Conservation (phyloP, 37 sponge, comb jelly and placozoan genomes). For the Spongia lamella region DNA sequence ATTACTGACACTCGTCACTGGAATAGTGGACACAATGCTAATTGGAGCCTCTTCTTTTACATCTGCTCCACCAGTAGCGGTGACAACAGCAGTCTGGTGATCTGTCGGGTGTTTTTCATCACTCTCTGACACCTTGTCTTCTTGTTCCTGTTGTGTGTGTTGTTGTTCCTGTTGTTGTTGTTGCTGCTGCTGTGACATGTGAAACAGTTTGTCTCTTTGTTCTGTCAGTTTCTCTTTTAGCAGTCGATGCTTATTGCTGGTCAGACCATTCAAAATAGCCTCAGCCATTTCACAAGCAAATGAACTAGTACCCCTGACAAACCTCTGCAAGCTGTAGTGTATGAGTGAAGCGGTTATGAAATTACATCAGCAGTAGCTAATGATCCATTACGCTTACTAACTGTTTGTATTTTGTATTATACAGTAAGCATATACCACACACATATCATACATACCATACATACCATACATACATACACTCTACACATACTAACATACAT, state of each 20-base stretch:
- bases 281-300: conserved; percentile 79
- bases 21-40: no score
- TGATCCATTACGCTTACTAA: no score
- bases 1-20: no score
- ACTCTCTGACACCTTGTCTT: not conserved
- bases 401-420: no score
- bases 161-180: not conserved
- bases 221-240: conserved; percentile 25
- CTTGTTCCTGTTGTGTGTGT: not conserved
- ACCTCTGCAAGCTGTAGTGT: conserved; percentile 64
- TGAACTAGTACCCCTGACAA: conserved; percentile 71
- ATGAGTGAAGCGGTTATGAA: not conserved
- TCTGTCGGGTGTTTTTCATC: not conserved
- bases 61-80: not conserved
- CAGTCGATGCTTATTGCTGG: conserved; percentile 62
- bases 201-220: not conserved
- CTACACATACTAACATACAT: no score
- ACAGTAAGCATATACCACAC: not conserved
- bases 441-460: not conserved
- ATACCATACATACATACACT: no score
- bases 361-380: not conserved
- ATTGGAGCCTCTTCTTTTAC: not conserved
- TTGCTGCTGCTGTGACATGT: no score
- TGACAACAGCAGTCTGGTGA: not conserved
- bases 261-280: conserved; percentile 83